Evolutionary conservation across 2,888 invertebrate species (phyloP), one percentile per base, ranked within the genome.

Genomic region (Thecocarcelia acutangulata): DNA sequence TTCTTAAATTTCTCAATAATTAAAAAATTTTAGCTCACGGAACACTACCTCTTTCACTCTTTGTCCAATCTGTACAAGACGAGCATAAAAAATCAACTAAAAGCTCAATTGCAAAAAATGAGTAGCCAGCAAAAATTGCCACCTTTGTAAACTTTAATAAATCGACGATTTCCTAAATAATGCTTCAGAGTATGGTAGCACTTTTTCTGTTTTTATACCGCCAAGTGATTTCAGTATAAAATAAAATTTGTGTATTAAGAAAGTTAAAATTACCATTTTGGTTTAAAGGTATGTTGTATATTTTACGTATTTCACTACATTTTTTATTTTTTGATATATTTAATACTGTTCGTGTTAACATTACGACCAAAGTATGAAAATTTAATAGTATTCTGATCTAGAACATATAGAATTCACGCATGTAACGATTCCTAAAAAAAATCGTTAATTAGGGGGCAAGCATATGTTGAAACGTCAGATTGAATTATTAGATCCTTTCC

Each of bases 21-120:
- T 58, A 50, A 42, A 54, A 33, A 63, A 44, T 52, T 2, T 33
- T 28, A 54, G 50, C 64, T 37, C 64, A 75, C 70, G 52, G 44
- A 4, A 46, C n/a, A 63, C 33, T 15, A 48, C 54, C 15, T 33
- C 9, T 63, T 50, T 19, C 3, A 56, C 48, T 69, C 44, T 40
- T 40, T 33, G 21, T 50, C 54, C 61, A 68, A 80, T 42, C 74
- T 68, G 61, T 46, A 63, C 68, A 74, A 69, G 48, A 42, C 74
- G 74, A 80, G 79, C 37, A 68, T 68, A 74, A 46, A 74, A 79
- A 74, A 46, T 68, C 54, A 64, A 80, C 79, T 80, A 80, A 78
- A 66, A 44, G 42, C 77, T 63, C 52, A 63, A 48, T 66, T 73
- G 11, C 66, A 58, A 61, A 72, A 73, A 68, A 68, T 68, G 61